These are phyloP conservation scores for Tetragonula clypearis DNA, from an alignment of 1,140 invertebrate species.

Conservation along the genomic window DNA sequence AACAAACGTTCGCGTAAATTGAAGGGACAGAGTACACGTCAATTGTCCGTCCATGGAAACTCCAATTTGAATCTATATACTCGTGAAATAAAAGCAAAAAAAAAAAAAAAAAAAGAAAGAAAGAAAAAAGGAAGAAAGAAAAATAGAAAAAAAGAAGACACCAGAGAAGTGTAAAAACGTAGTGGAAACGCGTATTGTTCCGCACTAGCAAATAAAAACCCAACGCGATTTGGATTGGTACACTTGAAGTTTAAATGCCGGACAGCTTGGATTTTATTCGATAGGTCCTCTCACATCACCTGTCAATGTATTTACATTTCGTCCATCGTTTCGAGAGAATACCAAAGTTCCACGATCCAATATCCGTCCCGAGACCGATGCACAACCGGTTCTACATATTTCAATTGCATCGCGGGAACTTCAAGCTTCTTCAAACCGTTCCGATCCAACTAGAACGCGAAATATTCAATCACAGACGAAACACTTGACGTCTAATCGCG, in stretches of 20 bases:
- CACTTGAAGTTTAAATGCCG: slow-evolving; percentile 18
- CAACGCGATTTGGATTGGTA: not conserved
- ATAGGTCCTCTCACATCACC: not conserved
- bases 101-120: not conserved
- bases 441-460: not conserved
- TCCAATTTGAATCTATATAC: not conserved
- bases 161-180: too few relatives aligned
- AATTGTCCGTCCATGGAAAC: not conserved
- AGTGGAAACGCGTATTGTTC: not conserved
- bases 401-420: not conserved
- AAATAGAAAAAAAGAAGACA: not conserved
- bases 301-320: not conserved
- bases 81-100: not conserved
- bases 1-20: not conserved
- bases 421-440: not conserved
- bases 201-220: not conserved
- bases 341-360: too few relatives aligned
- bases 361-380: not conserved
- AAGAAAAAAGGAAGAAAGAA: too few relatives aligned
- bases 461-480: slow-evolving; percentile 3
- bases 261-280: not conserved
- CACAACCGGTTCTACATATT: not conserved
- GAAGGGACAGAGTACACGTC: not conserved
- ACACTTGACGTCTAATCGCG: not conserved
- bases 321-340: too few relatives aligned